Evolutionary conservation across 2,113 vertebrate species (phyloP), one percentile per base, ranked within the genome.

Genomic region (Hypomesus transpacificus): DNA sequence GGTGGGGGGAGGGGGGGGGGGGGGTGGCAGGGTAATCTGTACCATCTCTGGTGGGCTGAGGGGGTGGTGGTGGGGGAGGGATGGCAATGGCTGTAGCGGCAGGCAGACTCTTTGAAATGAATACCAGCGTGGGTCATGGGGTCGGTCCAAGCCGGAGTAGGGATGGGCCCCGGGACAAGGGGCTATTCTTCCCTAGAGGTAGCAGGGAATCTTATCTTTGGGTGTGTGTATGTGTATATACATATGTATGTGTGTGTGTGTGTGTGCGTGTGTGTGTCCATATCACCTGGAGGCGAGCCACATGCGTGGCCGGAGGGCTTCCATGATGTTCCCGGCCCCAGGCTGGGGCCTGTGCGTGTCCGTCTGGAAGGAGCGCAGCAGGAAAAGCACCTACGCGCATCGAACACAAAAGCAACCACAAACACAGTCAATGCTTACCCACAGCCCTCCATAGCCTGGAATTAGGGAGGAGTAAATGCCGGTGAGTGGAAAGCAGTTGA

Each of bases 201-300:
- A 67, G 46, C 24, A 54, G 22, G 20, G 73, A 75, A 84, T 73
- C 75, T 78, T 86, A 85, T 88, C 80, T 80, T 46, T 78, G 75
- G 3, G 20, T 66, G 67, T n/a, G 6, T 64, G 50, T 34, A 21
- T 56, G 54, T 72, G 68, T 72, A 3, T 26, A 26, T 26, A 26
- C 3, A 26, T 26, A 26, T 26, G 24, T 3, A 3, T 26, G 69
- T 65, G 73, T 77, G 66, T 75, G 69, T 69, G 69, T 73, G 79
- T 68, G 77, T 57, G 78, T 66, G 72, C 59, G 68, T 60, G 53
- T 53, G 72, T 74, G 39, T 59, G 54, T 70, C 31, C 84, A 74
- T 66, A 69, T 82, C 94, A 98, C 96, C 95, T 94, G 84, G 92
- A 91, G 74, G 95, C 94, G 73, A 99, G 89, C 97, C 97, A 99